A percentile compares a stretch with the other conserved stretches of the same genome.
These are phyloP conservation scores for Oryzias celebensis DNA, from an alignment of 2,113 vertebrate species.

Conservation along the genomic window DNA sequence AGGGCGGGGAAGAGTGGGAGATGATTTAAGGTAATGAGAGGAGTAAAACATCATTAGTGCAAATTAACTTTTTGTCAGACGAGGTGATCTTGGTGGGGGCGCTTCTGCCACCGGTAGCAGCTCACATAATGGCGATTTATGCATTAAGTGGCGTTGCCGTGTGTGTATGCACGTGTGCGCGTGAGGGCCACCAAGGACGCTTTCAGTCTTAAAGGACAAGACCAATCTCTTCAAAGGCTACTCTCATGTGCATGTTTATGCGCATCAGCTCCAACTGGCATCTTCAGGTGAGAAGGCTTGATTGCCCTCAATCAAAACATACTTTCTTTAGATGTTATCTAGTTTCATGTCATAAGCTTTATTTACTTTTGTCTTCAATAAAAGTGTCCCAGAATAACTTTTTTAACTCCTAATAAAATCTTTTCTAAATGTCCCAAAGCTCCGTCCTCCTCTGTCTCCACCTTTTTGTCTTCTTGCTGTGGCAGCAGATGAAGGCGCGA, in stretches of 20 bases:
- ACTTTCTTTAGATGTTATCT: no score
- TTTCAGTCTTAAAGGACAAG: slow-evolving; percentile 68
- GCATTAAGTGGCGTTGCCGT: slow-evolving; percentile 57
- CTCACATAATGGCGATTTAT: slow-evolving; percentile 78
- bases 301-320: not conserved
- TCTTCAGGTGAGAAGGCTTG: not conserved
- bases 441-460: slow-evolving; percentile 18
- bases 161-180: slow-evolving; percentile 43
- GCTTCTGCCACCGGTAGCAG: slow-evolving; percentile 73
- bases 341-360: no score
- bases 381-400: not conserved
- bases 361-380: not conserved
- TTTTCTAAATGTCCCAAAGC: slow-evolving; percentile 19
- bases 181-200: slow-evolving; percentile 66
- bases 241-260: slow-evolving; percentile 32
- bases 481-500: slow-evolving; percentile 59
- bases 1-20: slow-evolving; percentile 43
- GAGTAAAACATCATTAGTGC: slow-evolving; percentile 84
- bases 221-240: slow-evolving; percentile 40
- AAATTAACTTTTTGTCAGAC: slow-evolving; percentile 84
- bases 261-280: no score
- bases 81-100: slow-evolving; percentile 80
- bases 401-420: not conserved
- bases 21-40: slow-evolving; percentile 84
- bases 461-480: slow-evolving; percentile 52